A percentile compares a stretch with the other conserved stretches of the same genome.
These are phyloP conservation scores for Triplophysa bombifrons DNA, from an alignment of 2,797 vertebrate species.

Conservation along the genomic window DNA sequence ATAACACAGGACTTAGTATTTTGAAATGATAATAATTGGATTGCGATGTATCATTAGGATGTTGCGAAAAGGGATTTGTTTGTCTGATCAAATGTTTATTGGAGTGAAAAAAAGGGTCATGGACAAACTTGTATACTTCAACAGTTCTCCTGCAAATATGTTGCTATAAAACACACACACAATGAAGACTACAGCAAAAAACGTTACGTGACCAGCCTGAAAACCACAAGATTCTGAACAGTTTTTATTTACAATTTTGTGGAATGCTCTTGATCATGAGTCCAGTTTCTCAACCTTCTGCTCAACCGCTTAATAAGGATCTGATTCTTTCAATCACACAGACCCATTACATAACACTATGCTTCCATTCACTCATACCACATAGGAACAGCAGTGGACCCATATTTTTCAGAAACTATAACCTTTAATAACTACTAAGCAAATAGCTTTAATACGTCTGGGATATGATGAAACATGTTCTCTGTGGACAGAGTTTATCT, in stretches of 20 bases:
- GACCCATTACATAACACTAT: slow-evolving; percentile 19
- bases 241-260: neutral
- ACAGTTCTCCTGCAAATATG: neutral
- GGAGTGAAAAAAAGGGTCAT: neutral
- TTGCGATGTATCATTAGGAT: neutral
- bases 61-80: neutral
- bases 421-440: slow-evolving; percentile 14
- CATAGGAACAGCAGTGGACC: slow-evolving; percentile 11
- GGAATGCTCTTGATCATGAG: neutral
- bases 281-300: neutral
- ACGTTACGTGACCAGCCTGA: neutral
- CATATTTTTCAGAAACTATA: slow-evolving; percentile 5
- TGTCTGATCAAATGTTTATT: neutral
- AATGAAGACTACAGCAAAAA: neutral
- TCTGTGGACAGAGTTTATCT: slow-evolving; percentile 12
- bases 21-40: neutral
- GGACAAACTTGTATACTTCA: neutral
- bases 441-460: slow-evolving; percentile 17
- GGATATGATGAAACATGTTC: slow-evolving; percentile 23
- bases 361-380: slow-evolving; percentile 5
- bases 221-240: neutral
- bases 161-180: neutral
- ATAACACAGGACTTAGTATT: neutral
- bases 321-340: slow-evolving; percentile 8
- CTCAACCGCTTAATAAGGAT: neutral